phyloP scores from a whole-genome alignment of 2,888 invertebrate genomes.

The Ceriagrion tenellum region DNA sequence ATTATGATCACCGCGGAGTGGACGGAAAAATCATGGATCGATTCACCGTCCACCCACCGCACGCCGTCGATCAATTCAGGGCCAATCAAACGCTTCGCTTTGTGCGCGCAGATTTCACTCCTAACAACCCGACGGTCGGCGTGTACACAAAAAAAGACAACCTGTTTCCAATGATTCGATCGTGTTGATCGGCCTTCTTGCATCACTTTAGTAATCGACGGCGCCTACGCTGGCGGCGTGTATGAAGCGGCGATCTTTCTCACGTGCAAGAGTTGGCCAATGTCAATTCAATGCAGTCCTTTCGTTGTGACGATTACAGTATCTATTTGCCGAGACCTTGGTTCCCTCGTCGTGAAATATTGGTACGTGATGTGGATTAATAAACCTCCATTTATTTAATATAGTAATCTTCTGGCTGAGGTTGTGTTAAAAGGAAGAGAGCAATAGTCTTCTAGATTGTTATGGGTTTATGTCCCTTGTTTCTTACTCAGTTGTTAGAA shows the following conservation, averaged over 20 bases:
- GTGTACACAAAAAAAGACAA: not conserved
- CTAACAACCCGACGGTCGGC: not conserved
- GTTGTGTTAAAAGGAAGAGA: too few species aligned
- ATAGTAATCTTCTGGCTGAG: too few species aligned
- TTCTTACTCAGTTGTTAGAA: too few species aligned
- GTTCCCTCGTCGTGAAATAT: too few species aligned
- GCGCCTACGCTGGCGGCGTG: not conserved
- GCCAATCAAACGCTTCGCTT: not conserved
- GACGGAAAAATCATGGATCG: not conserved
- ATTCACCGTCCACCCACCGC: not conserved
- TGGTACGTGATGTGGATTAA: too few species aligned
- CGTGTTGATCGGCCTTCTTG: not conserved
- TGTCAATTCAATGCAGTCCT: not conserved
- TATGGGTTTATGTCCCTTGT: too few species aligned
- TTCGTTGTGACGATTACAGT: not conserved
- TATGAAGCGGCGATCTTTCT: not conserved
- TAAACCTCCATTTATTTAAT: too few species aligned
- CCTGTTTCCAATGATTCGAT: not conserved
- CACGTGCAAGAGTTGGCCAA: not conserved
- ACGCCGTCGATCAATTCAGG: not conserved
- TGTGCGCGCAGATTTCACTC: not conserved
- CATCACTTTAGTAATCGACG: conserved; percentile 1
- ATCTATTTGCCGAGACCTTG: not conserved
- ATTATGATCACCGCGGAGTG: not conserved
- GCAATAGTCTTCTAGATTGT: too few species aligned